Conservation (phyloP, 1,140 invertebrate genomes). For the Ptiloglossa arizonensis region DNA sequence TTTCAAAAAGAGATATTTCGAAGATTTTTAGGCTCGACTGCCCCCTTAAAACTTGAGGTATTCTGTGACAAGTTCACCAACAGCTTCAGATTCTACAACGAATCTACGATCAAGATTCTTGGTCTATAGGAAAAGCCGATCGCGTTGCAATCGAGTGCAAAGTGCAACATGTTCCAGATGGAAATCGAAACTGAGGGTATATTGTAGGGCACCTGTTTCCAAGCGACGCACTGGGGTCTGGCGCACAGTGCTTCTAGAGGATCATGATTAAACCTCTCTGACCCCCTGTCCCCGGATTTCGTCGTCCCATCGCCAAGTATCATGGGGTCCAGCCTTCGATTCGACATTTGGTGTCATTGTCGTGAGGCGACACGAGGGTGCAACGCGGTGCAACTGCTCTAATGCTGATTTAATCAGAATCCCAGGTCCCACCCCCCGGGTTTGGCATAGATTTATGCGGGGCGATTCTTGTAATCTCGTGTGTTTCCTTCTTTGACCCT, state of each 20-base stretch:
- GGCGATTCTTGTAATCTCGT: conserved; percentile 20
- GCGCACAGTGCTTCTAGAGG: conserved; percentile 30
- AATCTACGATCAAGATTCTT: neutral
- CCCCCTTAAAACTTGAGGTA: too few species aligned
- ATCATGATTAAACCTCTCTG: conserved; percentile 73
- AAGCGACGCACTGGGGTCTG: neutral
- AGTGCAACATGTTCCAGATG: conserved; percentile 72
- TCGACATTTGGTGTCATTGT: conserved; percentile 79
- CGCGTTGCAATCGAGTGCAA: conserved; percentile 67
- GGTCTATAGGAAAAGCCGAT: conserved; percentile 15
- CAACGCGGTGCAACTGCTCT: conserved; percentile 59
- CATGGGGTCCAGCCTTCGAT: conserved; percentile 46
- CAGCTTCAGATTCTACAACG: neutral
- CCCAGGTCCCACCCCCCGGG: conserved; percentile 55
- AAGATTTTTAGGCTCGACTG: too few species aligned
- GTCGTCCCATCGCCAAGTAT: conserved; percentile 29
- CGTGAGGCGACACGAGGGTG: conserved; percentile 52
- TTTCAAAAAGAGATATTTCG: too few species aligned
- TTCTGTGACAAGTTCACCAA: too few species aligned
- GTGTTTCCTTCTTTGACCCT: conserved; percentile 18
- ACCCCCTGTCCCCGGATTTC: conserved; percentile 29
- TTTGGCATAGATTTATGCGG: conserved; percentile 12
- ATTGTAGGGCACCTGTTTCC: conserved; percentile 43
- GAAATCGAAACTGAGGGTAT: conserved; percentile 41
- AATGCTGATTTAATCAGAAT: conserved; percentile 80